phyloP scores from a whole-genome alignment of 2,888 invertebrate genomes.

The Habroteleia sp. region DNA sequence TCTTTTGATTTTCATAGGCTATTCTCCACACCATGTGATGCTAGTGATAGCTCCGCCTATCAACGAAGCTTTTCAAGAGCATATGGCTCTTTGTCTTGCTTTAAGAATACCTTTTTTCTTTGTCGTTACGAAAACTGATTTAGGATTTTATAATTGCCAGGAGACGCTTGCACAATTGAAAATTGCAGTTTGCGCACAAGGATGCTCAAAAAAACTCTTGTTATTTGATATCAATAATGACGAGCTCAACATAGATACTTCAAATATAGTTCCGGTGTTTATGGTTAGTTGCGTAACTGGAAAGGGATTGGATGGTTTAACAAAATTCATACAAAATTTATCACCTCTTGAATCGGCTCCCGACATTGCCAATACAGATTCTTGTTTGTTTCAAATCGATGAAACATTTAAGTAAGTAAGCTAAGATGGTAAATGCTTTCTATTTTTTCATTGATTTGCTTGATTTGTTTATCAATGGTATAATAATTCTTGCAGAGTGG shows the following conservation, averaged over 20 bases:
- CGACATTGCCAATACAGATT: constrained; percentile 77
- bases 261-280: constrained; percentile 87
- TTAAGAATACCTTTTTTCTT: constrained; percentile 95
- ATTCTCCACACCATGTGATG: constrained; percentile 95
- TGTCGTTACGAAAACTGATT: constrained; percentile 96
- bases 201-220: constrained; percentile 74
- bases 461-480: too few relatives aligned
- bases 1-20: too few relatives aligned
- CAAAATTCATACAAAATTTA: constrained; percentile 92
- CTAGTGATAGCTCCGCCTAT: constrained; percentile 83
- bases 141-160: constrained; percentile 82
- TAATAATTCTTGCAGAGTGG: constrained; percentile 83
- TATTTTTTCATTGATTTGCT: too few relatives aligned
- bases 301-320: constrained; percentile 89
- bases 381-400: constrained; percentile 91
- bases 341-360: constrained; percentile 79
- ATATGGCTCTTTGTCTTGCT: constrained; percentile 91
- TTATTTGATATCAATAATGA: constrained; percentile 70
- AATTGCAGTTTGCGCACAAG: constrained; percentile 74
- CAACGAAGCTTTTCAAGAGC: constrained; percentile 86
- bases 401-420: constrained; percentile 87
- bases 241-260: constrained; percentile 67
- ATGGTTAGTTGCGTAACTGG: constrained; percentile 96
- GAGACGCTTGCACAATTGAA: constrained; percentile 74
- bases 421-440: too few relatives aligned